Evolutionary conservation across 2,888 invertebrate species (phyloP).

Genomic region (Aporophyla lueneburgensis): DNA sequence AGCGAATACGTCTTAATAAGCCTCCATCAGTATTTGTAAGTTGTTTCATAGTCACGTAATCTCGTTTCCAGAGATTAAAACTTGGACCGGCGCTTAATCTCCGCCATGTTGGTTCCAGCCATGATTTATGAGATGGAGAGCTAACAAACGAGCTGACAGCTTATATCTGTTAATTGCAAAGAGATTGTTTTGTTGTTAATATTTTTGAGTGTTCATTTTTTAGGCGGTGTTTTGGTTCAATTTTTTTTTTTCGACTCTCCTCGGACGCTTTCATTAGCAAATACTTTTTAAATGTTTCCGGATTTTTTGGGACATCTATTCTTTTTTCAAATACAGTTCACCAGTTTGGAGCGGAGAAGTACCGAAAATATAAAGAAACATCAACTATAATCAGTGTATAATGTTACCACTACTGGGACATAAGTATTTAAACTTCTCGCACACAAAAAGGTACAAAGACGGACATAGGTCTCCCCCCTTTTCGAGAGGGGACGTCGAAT

Average conservation of each 20-base stretch:
- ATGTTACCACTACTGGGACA: too few relatives aligned
- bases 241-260: not conserved
- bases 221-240: not conserved
- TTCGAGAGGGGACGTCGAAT: too few relatives aligned
- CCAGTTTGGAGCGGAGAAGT: not conserved
- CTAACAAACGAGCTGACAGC: conserved; percentile 67
- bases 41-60: conserved; percentile 65
- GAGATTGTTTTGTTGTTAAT: conserved; percentile 61
- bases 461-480: too few relatives aligned
- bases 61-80: conserved; percentile 70
- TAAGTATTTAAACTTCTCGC: too few relatives aligned
- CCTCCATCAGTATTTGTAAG: conserved; percentile 51
- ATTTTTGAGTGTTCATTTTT: conserved; percentile 45
- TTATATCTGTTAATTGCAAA: conserved; percentile 56
- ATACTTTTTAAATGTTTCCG: not conserved
- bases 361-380: not conserved
- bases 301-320: not conserved
- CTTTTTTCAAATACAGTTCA: not conserved
- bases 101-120: conserved; percentile 46
- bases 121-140: conserved; percentile 66
- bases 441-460: too few relatives aligned
- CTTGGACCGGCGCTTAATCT: conserved; percentile 67
- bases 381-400: too few relatives aligned
- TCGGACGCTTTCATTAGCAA: not conserved
- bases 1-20: conserved; percentile 52